phyloP scores from a whole-genome alignment of 2,113 vertebrate genomes.

The Syrmaticus mikado region DNA sequence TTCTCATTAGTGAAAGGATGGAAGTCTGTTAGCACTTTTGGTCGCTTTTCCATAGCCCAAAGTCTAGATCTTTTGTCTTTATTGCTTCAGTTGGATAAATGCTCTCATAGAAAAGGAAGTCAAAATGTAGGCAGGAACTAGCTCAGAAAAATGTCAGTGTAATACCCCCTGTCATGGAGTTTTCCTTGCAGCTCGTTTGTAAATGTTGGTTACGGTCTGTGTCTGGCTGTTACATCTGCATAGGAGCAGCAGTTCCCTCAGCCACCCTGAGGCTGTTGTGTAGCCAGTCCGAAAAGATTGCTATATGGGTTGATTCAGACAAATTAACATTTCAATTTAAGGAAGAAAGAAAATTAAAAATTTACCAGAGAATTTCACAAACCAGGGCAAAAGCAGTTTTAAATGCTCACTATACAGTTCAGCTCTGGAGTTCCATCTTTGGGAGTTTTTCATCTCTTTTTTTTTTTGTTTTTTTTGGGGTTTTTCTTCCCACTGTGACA shows the following conservation, averaged over 20 bases:
- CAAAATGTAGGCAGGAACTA: background rate
- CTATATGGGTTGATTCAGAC: background rate
- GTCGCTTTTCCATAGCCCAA: background rate
- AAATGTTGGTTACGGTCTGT: background rate
- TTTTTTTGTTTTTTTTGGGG: accelerated
- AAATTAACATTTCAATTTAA: background rate
- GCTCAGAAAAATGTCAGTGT: background rate
- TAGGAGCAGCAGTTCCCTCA: background rate
- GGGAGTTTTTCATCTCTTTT: background rate
- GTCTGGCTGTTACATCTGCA: accelerated
- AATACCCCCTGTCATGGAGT: background rate
- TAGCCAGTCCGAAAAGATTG: background rate
- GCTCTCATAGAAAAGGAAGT: background rate
- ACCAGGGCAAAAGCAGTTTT: background rate
- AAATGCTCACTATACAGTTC: background rate
- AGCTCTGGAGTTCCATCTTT: background rate
- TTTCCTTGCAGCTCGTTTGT: background rate
- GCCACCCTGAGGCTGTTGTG: accelerated
- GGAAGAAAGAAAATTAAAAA: background rate
- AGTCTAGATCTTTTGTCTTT: background rate
- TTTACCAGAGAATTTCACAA: background rate
- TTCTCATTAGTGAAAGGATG: background rate
- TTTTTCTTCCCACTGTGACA: background rate
- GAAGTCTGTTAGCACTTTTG: background rate
- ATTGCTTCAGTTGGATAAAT: background rate